These are phyloP conservation scores for Periophthalmodon schlosseri DNA, from an alignment of 2,113 vertebrate genomes.

Conservation along the genomic window DNA sequence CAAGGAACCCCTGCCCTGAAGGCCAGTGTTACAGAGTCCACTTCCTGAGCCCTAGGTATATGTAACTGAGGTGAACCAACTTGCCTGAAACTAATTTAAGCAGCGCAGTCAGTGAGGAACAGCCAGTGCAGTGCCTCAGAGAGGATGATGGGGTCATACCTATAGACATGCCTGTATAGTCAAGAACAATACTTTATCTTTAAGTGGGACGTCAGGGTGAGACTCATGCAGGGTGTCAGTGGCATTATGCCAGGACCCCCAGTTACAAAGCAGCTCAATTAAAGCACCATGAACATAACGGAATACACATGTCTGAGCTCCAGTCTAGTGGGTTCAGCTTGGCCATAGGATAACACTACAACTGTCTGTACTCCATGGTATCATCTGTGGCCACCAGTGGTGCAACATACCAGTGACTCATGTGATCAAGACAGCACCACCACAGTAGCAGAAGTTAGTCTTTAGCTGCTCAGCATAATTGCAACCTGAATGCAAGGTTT, in stretches of 20 bases:
- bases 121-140: constrained; percentile 2
- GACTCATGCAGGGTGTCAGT: neutral
- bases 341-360: neutral
- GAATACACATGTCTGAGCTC: neutral
- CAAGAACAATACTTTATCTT: neutral
- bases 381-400: constrained; percentile 22
- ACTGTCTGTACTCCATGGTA: constrained; percentile 2
- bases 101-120: neutral
- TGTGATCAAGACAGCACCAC: constrained; percentile 29
- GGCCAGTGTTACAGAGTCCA: constrained; percentile 44
- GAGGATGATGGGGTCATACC: constrained; percentile 44
- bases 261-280: neutral
- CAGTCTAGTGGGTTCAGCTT: constrained; percentile 1
- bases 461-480: constrained; percentile 68
- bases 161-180: constrained; percentile 36
- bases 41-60: constrained; percentile 50
- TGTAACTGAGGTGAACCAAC: constrained; percentile 46
- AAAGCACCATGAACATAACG: neutral
- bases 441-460: constrained; percentile 48
- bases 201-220: constrained; percentile 7
- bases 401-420: constrained; percentile 25
- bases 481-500: constrained; percentile 61
- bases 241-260: neutral
- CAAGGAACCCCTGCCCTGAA: constrained; percentile 12
- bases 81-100: neutral